Percentiles rank a stretch among this genome's conserved stretches.
These are phyloP conservation scores for Nesogale talazaci DNA, from an alignment of 2,113 vertebrate species.

Conservation along the genomic window DNA sequence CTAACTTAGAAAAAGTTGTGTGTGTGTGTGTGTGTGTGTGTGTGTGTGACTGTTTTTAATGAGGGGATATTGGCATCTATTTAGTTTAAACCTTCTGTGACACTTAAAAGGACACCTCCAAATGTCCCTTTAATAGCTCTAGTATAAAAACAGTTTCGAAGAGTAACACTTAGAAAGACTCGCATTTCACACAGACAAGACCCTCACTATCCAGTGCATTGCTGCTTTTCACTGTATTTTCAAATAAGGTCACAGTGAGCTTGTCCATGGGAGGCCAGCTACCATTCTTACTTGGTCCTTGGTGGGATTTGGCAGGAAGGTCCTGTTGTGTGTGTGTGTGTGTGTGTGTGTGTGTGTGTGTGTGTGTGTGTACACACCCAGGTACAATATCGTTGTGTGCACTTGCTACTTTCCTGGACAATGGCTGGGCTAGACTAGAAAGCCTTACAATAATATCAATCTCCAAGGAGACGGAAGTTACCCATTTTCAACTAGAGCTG, in stretches of 20 bases:
- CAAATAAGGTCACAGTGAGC: no score
- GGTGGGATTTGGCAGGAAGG: neutral
- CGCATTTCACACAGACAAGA: neutral
- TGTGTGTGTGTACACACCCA: no score
- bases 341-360: no score
- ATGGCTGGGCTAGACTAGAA: slow-evolving; percentile 78
- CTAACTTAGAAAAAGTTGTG: neutral
- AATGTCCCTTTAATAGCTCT: neutral
- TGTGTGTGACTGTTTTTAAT: slow-evolving; percentile 9
- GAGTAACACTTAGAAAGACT: slow-evolving; percentile 11
- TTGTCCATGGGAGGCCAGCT: neutral
- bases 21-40: no score
- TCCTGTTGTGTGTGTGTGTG: no score
- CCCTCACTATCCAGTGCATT: neutral
- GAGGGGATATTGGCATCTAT: neutral
- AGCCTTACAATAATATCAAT: slow-evolving; percentile 73
- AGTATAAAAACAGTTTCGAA: neutral
- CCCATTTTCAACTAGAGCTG: neutral
- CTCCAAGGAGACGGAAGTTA: slow-evolving; percentile 59
- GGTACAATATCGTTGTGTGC: neutral
- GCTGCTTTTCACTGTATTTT: no score
- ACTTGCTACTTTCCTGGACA: slow-evolving; percentile 69
- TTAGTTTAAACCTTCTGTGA: slow-evolving; percentile 22
- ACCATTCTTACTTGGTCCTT: neutral
- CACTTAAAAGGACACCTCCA: neutral